Evolutionary conservation across 1,140 invertebrate genomes (phyloP), one percentile per base, ranked within the genome.

Genomic region (Habropoda laboriosa): DNA sequence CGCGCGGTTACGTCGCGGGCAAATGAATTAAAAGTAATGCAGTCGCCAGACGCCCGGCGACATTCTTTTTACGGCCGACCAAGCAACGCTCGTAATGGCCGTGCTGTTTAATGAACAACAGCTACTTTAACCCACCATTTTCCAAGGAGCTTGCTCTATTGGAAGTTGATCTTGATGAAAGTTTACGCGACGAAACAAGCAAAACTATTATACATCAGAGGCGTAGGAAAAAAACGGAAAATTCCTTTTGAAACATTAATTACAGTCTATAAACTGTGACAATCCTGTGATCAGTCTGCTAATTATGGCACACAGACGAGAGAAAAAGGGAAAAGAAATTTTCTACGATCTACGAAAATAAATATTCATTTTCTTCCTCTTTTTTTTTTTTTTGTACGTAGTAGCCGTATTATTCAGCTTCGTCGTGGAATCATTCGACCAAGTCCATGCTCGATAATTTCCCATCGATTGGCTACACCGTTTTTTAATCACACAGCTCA

Each of bases 401-500:
- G 6, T 24, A 42, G 24, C 18, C 24, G 13, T 5, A 24, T 64
- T 5, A 24, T 27, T 18, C n/a, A 18, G 6, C 38, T 18, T 0
- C 16, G 8, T n/a, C 18, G 2, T 16, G 27, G 24, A 24, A 42
- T 64, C n/a, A 16, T 6, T 30, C 24, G 42, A 7, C n/a, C 58
- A 60, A n/a, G 30, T 24, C 18, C 24, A 2, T 1, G 12, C 12
- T 24, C 45, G 30, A 67, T 67, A 67, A 67, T 67, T 67, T 67
- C 45, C 42, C 30, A 35, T 47, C 42, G 42, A 66, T n/a, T 66
- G 27, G 63, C 13, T 32, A 21, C 42, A 7, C 18, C 18, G 63
- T 49, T 66, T 47, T 40, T 47, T 32, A 66, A 66, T 66, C 63
- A 21, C 42, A 49, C 67, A 21, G 49, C 38, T 40, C 49, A 7